Evolutionary conservation across 2,888 invertebrate genomes (phyloP), one percentile per base, ranked within the genome.

Genomic region (Drosophila siamana): DNA sequence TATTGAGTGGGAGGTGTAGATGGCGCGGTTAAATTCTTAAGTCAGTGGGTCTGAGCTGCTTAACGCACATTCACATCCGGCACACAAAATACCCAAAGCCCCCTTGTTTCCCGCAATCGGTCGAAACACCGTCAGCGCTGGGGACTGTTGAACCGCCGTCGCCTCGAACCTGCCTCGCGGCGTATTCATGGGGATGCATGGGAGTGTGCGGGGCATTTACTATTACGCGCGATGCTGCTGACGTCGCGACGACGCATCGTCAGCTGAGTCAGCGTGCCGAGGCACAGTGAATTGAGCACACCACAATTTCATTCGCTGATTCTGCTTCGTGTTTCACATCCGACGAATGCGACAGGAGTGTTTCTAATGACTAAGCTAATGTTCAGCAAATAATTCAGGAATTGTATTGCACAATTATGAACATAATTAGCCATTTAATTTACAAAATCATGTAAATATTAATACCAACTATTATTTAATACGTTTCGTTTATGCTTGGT

Each of bases 221-320:
- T 50, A 30, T 51, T 54, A 48, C 67, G 46, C 19, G 24, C 15
- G 36, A 22, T 50, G 51, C 22, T 38, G 48, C 24, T 33, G 71
- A 4, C 30, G 71, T 38, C 44, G 61, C 54, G 6, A 11, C 30
- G 9, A 11, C 30, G 30, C 30, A 11, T 47, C 51, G 28, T 80
- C 83, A 77, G 73, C 70, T 83, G 83, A 86, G 78, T 86, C 83
- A 80, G 86, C 77, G 15, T 56, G 60, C 43, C 36, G 41, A 22
- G 46, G 38, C 59, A 30, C 43, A n/a, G 33, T 36, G 70, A 22
- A 69, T 65, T 44, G 62, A 81, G 69, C 80, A 69, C 69, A 74
- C 72, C 69, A 63, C 66, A 62, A 61, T 84, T 68, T 54, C 41
- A 56, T 72, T 64, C 41, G 41, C 22, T 44, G 51, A 43, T 60